phyloP scores from a whole-genome alignment of 2,888 invertebrate genomes.

The Orchestes rusci region DNA sequence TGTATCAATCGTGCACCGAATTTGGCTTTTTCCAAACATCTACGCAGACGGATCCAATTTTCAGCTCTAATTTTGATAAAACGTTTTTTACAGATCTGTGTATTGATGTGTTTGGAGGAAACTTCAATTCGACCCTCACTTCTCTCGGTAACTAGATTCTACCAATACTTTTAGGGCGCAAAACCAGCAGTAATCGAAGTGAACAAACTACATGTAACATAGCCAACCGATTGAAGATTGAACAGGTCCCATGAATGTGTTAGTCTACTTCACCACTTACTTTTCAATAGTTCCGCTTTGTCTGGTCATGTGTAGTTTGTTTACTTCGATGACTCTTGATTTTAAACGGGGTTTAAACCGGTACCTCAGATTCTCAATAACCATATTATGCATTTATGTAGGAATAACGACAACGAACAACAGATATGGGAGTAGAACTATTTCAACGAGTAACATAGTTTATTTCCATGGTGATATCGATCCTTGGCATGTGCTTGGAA shows the following conservation, averaged over 20 bases:
- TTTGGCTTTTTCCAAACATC: conserved; percentile 95
- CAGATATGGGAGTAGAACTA: conserved; percentile 64
- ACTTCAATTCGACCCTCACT: conserved; percentile 58
- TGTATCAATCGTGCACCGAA: conserved; percentile 92
- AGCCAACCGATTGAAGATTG: too few relatives aligned
- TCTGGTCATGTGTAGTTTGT: too few relatives aligned
- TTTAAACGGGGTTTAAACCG: too few relatives aligned
- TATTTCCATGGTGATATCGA: conserved; percentile 86
- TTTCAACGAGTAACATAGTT: conserved; percentile 65
- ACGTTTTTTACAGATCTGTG: conserved; percentile 78
- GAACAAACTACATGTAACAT: too few relatives aligned
- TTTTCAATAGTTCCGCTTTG: too few relatives aligned
- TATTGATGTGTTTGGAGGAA: conserved; percentile 71
- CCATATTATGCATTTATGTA: not conserved
- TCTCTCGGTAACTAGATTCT: conserved; percentile 17
- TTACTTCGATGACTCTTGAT: too few relatives aligned
- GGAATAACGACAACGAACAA: conserved; percentile 12
- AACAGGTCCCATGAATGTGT: too few relatives aligned
- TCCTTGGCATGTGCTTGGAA: conserved; percentile 79
- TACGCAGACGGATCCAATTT: conserved; percentile 53
- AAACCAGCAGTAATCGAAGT: not conserved
- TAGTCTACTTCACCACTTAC: not conserved
- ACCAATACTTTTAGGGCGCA: conserved; percentile 28
- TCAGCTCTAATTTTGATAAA: conserved; percentile 68
- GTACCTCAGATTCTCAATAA: too few relatives aligned